Conservation (phyloP, 2,888 invertebrate species). For the Cacoxenus indagator region DNA sequence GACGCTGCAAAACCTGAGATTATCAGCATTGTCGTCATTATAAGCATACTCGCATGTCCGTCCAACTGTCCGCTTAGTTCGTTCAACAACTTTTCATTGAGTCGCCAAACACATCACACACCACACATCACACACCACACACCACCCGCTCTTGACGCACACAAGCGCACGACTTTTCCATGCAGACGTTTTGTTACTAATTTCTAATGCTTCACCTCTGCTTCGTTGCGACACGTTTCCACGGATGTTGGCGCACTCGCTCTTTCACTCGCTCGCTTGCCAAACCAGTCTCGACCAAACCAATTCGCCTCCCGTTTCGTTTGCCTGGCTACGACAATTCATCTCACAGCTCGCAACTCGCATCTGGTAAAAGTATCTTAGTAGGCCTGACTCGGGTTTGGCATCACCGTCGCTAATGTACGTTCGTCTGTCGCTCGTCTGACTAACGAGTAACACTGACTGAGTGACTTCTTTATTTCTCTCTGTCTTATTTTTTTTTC, state of each 20-base stretch:
- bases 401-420: conserved; percentile 36
- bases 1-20: neutral
- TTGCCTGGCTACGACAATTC: too few species aligned
- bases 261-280: neutral
- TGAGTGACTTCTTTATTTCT: conserved; percentile 51
- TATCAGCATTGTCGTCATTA: neutral
- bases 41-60: too few species aligned
- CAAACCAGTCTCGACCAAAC: neutral
- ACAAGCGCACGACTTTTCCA: conserved; percentile 26
- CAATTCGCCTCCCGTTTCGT: too few species aligned
- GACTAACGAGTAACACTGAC: conserved; percentile 49
- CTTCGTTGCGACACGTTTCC: too few species aligned
- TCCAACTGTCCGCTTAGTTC: neutral
- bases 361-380: conserved; percentile 43
- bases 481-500: too few species aligned
- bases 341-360: too few species aligned
- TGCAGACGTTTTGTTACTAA: conserved; percentile 44
- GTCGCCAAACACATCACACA: too few species aligned
- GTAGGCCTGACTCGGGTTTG: conserved; percentile 43
- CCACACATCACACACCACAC: too few species aligned
- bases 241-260: conserved; percentile 27
- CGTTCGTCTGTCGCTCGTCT: conserved; percentile 1
- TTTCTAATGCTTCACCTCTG: conserved; percentile 61
- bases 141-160: too few species aligned
- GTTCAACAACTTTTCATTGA: neutral